These are phyloP conservation scores for Druon quercuslanigerum DNA, from an alignment of 1,140 invertebrate species.

Conservation along the genomic window DNA sequence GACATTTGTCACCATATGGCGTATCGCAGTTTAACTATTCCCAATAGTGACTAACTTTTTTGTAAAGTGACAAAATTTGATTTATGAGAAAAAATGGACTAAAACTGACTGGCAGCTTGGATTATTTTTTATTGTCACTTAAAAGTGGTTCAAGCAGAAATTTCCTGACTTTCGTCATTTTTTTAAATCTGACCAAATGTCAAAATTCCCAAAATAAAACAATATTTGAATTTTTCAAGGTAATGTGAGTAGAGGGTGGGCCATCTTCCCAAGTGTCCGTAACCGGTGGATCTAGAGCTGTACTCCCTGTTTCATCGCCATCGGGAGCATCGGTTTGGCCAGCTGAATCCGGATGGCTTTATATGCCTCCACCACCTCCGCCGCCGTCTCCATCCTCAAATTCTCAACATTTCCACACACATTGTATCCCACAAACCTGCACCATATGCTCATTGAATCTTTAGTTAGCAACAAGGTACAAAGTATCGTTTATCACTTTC, in stretches of 20 bases:
- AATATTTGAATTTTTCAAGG: conserved; percentile 63
- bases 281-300: conserved; percentile 56
- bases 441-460: conserved; percentile 77
- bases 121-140: too few species aligned
- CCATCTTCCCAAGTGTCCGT: conserved; percentile 65
- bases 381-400: conserved; percentile 61
- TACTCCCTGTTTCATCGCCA: conserved; percentile 47
- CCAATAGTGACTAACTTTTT: too few species aligned
- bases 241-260: conserved; percentile 78
- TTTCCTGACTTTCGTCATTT: too few species aligned
- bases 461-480: conserved; percentile 53
- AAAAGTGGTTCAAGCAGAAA: too few species aligned
- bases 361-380: conserved; percentile 61
- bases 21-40: too few species aligned
- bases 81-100: too few species aligned
- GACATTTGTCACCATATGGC: too few species aligned
- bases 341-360: conserved; percentile 57
- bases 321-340: conserved; percentile 55
- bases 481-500: not conserved
- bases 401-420: conserved; percentile 62
- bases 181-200: not conserved
- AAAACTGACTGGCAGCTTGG: too few species aligned
- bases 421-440: conserved; percentile 74
- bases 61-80: too few species aligned
- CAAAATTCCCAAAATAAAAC: not conserved